Conservation (phyloP, 2,113 vertebrate genomes). For the Oncorhynchus tshawytscha region DNA sequence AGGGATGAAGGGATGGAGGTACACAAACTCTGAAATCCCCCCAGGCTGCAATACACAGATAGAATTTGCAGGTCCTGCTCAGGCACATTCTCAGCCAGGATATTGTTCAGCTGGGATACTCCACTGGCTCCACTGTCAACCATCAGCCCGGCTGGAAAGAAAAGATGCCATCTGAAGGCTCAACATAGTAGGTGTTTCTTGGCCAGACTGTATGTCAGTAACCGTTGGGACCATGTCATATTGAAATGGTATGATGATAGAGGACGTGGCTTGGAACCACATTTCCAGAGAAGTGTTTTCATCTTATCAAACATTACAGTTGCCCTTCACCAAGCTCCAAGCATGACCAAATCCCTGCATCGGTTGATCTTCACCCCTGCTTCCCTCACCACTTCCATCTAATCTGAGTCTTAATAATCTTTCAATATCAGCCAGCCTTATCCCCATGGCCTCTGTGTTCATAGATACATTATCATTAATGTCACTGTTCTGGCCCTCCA, state of each 20-base stretch:
- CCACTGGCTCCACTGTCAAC: neutral
- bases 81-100: neutral
- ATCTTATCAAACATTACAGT: neutral
- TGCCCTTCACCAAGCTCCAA: no score
- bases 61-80: no score
- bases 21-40: neutral
- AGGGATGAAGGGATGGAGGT: slow-evolving; percentile 1
- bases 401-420: neutral
- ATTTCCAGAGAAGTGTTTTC: neutral
- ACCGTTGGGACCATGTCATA: no score
- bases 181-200: neutral
- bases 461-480: no score
- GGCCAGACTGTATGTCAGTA: neutral
- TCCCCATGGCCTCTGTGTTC: neutral
- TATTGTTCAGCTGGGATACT: neutral
- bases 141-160: neutral
- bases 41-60: neutral
- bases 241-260: no score
- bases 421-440: neutral
- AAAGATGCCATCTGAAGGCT: neutral
- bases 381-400: no score
- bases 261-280: no score
- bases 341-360: neutral
- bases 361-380: no score
- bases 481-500: neutral